Conservation (phyloP, 2,797 vertebrate genomes). For the Fistularia tabacaria region DNA sequence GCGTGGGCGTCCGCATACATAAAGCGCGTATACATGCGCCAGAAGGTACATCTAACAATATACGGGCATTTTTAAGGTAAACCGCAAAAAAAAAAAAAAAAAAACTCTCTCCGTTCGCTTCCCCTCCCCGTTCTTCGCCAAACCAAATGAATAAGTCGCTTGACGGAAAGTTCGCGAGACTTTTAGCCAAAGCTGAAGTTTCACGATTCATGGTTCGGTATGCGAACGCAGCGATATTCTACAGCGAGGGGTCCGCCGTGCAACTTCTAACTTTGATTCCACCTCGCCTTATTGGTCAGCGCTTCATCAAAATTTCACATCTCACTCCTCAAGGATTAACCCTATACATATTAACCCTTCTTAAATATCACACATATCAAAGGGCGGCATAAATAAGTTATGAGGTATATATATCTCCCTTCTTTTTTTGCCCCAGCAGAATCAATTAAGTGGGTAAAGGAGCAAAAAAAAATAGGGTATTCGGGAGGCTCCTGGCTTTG, state of each 20-base stretch:
- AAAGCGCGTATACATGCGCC: conserved; percentile 26
- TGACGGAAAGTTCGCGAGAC: conserved; percentile 40
- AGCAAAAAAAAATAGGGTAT: conserved; percentile 46
- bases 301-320: conserved; percentile 75
- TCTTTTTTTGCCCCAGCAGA: conserved; percentile 69
- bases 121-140: conserved; percentile 5
- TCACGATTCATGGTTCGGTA: conserved; percentile 30
- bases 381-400: conserved; percentile 76
- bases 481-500: conserved; percentile 52
- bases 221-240: conserved; percentile 32
- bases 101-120: not conserved
- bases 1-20: conserved; percentile 55
- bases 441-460: conserved; percentile 71
- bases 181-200: conserved; percentile 41
- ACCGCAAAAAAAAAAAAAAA: no score
- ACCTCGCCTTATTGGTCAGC: conserved; percentile 65
- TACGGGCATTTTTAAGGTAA: conserved; percentile 9
- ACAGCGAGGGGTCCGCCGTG: conserved; percentile 29
- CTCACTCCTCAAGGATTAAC: conserved; percentile 70
- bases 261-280: conserved; percentile 50
- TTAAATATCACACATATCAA: conserved; percentile 82
- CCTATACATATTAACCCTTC: conserved; percentile 81
- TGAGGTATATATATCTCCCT: conserved; percentile 65
- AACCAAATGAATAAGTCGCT: conserved; percentile 1
- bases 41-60: conserved; percentile 28